Base-by-base conservation (phyloP, 2,888 invertebrate species). In the Cerceris ruficornis region DNA sequence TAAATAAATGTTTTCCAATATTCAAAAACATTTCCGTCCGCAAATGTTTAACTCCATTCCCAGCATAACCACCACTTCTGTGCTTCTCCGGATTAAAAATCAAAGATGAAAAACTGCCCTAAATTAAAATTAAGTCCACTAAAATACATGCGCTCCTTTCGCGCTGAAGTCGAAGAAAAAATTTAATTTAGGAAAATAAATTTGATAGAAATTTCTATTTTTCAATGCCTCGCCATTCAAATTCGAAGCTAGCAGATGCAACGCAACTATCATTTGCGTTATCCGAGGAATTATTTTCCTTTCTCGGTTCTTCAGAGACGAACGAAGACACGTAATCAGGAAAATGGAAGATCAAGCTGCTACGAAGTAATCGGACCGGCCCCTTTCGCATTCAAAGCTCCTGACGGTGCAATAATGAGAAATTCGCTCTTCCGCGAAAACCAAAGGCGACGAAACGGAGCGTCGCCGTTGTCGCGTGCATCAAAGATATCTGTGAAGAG, bases 321-420 rank as follows among this genome's bases (percentile, higher is more conserved):
- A 46, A 68, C 58, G 66, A 43, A 49, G 39, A 54, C 59, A 43
- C 60, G 60, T 41, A 67, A 60, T 81, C 75, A 57, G 58, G 75
- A 73, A 71, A 70, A 78, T 70, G 64, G 69, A 62, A 69, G 68
- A 79, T 72, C 77, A 72, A 69, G 61, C 68, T 15, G 46, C 62
- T 39, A 49, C 46, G 15, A 15, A 50, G 59, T 57, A 83, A 78
- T 74, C 78, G 64, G 70, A 50, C 42, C 39, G 42, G 43, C 5
- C 28, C 42, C 71, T 69, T 69, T 50, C 61, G 41, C 41, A 46
- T 59, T 65, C 62, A 55, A 73, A 69, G 52, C 67, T 39, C 54
- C 72, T 67, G 64, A 75, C 73, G 66, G 70, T n/a, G 69, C 39
- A 52, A 71, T 84, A 84, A 84, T 75, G 76, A 81, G 82, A 81